Evolutionary conservation across 2,797 vertebrate species (phyloP), one percentile per base, ranked within the genome.

Genomic region (Onychomys torridus): DNA sequence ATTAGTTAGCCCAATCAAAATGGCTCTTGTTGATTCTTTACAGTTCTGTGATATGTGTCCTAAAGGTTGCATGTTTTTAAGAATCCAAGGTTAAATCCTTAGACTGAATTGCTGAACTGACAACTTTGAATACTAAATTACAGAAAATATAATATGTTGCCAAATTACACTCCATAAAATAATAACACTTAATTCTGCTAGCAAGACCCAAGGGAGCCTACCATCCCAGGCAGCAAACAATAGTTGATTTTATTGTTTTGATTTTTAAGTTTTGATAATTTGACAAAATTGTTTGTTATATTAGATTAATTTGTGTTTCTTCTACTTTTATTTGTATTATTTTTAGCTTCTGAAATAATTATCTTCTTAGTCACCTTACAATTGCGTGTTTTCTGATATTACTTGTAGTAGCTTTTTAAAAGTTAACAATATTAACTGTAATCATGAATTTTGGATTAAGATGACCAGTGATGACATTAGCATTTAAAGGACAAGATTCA

Each of bases 71-170:
- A 86, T 63, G 63, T 96, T 90, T 93, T 32, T 40, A 82, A 92
- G 40, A 94, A 78, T 81, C 25, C 27, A 92, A 78, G 59, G 59
- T 92, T 90, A 83, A 82, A 65, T 79, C 11, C 46, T 91, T 85
- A 82, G 16, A 85, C 88, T 69, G 27, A 94, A 89, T 61, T 79
- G 29, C 52, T 87, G 34, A 17, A 86, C 19, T 79, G 67, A 84
- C 4, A 95, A 93, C 3, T 7, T 8, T 90, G 59, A 13, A 90
- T 85, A 90, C 59, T 78, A 94, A 93, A 37, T 94, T 84, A 93
- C 0, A 95, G 83, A 93, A 85, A 55, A 79, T 71, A 21, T 77
- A 86, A 55, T 83, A 65, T 59, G 34, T 86, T 96, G n/a, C 32
- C 11, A 46, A 89, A 82, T 49, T 89, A 16, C 3, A 90, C 2